Evolutionary conservation across 2,888 invertebrate species (phyloP).

Genomic region (Myopa testacea): DNA sequence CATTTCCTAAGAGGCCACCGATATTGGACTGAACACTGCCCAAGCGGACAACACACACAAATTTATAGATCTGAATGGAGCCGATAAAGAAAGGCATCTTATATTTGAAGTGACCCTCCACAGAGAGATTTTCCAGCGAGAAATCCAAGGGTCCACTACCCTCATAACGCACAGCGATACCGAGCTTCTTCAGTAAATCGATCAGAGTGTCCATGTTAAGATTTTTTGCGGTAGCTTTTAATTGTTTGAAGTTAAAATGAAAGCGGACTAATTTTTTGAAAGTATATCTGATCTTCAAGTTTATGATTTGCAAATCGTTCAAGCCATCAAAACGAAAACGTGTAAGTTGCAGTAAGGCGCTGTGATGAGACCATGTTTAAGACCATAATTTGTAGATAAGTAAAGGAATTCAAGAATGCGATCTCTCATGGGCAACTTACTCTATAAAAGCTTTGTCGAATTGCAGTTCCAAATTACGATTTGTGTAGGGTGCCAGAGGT

Average conservation of each 20-base stretch:
- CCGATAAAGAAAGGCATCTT: slow-evolving; percentile 62
- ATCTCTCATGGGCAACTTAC: slow-evolving; percentile 52
- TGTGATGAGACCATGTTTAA: slow-evolving; percentile 27
- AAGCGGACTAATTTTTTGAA: slow-evolving; percentile 59
- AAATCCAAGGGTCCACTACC: slow-evolving; percentile 58
- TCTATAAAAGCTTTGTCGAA: slow-evolving; percentile 54
- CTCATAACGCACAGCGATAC: slow-evolving; percentile 58
- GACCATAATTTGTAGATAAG: not conserved
- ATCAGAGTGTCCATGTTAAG: slow-evolving; percentile 55
- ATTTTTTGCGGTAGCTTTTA: slow-evolving; percentile 54
- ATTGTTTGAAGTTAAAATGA: slow-evolving; percentile 53
- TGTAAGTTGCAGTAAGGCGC: slow-evolving; percentile 53
- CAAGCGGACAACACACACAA: slow-evolving; percentile 53
- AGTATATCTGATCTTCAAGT: slow-evolving; percentile 59
- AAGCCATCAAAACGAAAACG: slow-evolving; percentile 64
- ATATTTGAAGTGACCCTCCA: slow-evolving; percentile 62
- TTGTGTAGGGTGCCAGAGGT: slow-evolving; percentile 62
- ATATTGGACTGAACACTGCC: slow-evolving; percentile 58
- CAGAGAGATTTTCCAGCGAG: slow-evolving; percentile 54
- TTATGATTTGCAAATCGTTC: slow-evolving; percentile 56
- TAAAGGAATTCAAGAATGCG: not conserved
- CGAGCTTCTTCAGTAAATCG: slow-evolving; percentile 54
- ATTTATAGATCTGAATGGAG: slow-evolving; percentile 62
- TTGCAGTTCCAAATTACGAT: slow-evolving; percentile 57
- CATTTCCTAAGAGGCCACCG: slow-evolving; percentile 61